phyloP scores from a whole-genome alignment of 2,888 invertebrate genomes.

The Odiellus spinosus region DNA sequence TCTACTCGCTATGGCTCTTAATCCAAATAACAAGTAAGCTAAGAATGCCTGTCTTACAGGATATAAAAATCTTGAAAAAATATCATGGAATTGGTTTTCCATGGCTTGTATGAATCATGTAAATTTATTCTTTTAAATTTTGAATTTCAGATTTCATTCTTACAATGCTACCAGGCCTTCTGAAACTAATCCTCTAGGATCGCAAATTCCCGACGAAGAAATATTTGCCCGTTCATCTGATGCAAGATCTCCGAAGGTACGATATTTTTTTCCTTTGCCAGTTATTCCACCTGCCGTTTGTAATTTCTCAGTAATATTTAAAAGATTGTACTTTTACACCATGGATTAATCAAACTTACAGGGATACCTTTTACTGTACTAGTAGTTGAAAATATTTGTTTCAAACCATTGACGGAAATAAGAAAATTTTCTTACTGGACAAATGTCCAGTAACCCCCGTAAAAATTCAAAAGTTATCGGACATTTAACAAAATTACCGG shows the following conservation, averaged over 20 bases:
- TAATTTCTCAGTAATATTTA: too few relatives aligned
- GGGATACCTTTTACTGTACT: too few relatives aligned
- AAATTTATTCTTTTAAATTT: not conserved
- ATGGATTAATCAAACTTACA: too few relatives aligned
- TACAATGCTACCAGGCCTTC: constrained; percentile 62
- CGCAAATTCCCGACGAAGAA: constrained; percentile 48
- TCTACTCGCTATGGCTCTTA: constrained; percentile 78
- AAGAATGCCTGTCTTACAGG: not conserved
- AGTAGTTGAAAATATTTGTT: too few relatives aligned
- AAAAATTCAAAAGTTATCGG: too few relatives aligned
- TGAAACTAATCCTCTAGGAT: constrained; percentile 47
- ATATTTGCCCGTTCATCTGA: constrained; percentile 58
- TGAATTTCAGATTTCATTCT: constrained; percentile 55
- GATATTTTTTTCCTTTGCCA: too few relatives aligned
- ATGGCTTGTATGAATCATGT: constrained; percentile 1
- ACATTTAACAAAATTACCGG: too few relatives aligned
- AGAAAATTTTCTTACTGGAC: too few relatives aligned
- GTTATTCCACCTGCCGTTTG: too few relatives aligned
- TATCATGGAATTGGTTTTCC: not conserved
- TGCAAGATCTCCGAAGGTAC: constrained; percentile 55
- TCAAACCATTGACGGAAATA: too few relatives aligned
- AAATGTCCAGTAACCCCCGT: too few relatives aligned
- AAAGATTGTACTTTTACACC: too few relatives aligned
- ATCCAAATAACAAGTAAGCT: constrained; percentile 74
- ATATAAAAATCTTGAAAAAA: not conserved